Percentiles rank a stretch among this genome's conserved stretches.
phyloP scores from a whole-genome alignment of 1,140 invertebrate species.

The Brachionus rotundiformis region DNA sequence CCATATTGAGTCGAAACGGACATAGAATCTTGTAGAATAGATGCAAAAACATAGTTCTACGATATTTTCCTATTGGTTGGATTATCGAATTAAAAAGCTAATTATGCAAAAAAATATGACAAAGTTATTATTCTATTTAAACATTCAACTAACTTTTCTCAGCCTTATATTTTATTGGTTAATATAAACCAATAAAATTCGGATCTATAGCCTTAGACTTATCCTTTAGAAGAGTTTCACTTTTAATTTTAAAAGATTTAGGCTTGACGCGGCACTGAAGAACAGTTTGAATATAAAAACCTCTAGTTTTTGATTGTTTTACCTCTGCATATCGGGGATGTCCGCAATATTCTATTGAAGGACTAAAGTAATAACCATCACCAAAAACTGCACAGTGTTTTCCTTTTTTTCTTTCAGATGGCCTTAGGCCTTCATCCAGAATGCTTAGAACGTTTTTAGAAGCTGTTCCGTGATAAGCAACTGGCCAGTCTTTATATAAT shows the following conservation, averaged over 20 bases:
- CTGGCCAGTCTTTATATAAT: not conserved
- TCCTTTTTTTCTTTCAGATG: not conserved
- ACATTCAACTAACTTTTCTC: no score
- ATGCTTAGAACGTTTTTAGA: not conserved
- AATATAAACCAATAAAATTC: no score
- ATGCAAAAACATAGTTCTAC: no score
- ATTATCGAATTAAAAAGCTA: no score
- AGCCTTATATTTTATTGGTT: no score
- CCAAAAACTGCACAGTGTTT: not conserved
- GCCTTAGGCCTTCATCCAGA: not conserved
- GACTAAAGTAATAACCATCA: not conserved
- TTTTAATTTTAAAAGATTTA: not conserved
- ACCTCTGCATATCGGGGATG: not conserved
- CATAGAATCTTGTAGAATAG: no score
- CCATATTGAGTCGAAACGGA: no score
- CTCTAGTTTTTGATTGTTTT: not conserved
- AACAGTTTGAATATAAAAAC: not conserved
- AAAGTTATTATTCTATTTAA: no score
- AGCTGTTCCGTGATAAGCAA: constrained; percentile 23
- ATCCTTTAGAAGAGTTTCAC: not conserved
- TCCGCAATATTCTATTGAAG: not conserved
- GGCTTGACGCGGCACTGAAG: not conserved
- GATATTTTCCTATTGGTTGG: no score
- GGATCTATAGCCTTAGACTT: not conserved
- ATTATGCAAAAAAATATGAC: no score